Percentiles rank a stretch among this genome's conserved stretches.
Conservation (phyloP, 2,113 vertebrate species). For the Fulmarus glacialis region DNA sequence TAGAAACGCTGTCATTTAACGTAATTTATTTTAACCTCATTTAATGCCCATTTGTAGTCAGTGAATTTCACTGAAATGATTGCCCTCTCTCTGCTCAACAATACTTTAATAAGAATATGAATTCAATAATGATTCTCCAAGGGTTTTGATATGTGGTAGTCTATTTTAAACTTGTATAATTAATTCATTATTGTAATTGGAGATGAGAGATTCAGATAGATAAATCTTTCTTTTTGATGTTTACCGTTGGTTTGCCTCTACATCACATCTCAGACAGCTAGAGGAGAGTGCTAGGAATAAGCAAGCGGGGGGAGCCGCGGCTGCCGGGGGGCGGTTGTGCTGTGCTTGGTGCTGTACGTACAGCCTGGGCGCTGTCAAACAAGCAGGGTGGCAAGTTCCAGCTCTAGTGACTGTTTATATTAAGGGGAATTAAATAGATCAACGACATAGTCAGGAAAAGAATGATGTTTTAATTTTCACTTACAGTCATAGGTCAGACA, state of each 20-base stretch:
- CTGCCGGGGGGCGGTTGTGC: neutral
- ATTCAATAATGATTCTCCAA: neutral
- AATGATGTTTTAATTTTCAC: neutral
- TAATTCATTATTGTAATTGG: neutral
- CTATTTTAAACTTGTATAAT: neutral
- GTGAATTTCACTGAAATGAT: neutral
- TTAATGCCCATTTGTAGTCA: neutral
- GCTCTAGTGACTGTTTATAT: neutral
- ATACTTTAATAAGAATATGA: neutral
- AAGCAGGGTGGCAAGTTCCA: rapidly evolving
- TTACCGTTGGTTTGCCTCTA: neutral
- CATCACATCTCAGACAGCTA: neutral
- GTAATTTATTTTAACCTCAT: neutral
- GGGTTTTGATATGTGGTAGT: rapidly evolving
- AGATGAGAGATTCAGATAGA: neutral
- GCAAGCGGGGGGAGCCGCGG: neutral
- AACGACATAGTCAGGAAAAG: neutral
- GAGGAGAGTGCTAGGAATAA: rapidly evolving
- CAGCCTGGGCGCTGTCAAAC: rapidly evolving
- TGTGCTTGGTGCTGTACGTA: neutral
- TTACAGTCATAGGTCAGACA: neutral
- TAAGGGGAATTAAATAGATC: neutral
- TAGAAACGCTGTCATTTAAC: neutral
- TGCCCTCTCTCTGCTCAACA: neutral
- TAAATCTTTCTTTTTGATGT: neutral